Evolutionary conservation across 2,888 invertebrate species (phyloP).

Genomic region (Sphecodes monilicornis): DNA sequence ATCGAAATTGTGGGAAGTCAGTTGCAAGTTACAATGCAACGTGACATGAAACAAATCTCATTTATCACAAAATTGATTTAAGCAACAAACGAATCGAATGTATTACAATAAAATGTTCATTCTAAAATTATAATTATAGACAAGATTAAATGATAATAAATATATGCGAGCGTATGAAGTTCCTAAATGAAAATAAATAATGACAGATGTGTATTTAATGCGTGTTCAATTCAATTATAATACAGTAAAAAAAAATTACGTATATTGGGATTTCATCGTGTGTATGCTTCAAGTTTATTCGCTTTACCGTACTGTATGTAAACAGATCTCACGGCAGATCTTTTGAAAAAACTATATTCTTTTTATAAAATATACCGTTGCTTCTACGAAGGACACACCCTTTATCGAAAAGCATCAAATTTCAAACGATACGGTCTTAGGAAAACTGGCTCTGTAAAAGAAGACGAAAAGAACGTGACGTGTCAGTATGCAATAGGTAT

Average conservation of each 20-base stretch:
- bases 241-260: conserved; percentile 38
- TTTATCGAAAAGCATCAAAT: conserved; percentile 40
- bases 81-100: conserved; percentile 14
- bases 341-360: conserved; percentile 19
- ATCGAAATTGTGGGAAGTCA: background rate
- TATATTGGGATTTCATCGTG: conserved; percentile 25
- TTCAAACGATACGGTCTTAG: background rate
- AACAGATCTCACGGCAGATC: conserved; percentile 21
- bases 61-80: background rate
- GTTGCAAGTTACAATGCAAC: conserved; percentile 18
- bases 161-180: conserved; percentile 46
- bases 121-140: conserved; percentile 28
- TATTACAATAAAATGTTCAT: conserved; percentile 18
- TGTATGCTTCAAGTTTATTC: conserved; percentile 27
- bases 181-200: conserved; percentile 59
- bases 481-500: conserved; percentile 58
- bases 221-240: conserved; percentile 37
- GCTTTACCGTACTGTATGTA: conserved; percentile 17
- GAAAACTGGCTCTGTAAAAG: conserved; percentile 38
- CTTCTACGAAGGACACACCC: conserved; percentile 28
- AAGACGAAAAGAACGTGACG: conserved; percentile 60
- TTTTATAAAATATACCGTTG: conserved; percentile 44
- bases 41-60: conserved; percentile 16
- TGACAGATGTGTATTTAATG: conserved; percentile 29
- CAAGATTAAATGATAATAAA: conserved; percentile 43